These are phyloP conservation scores for Benthosema pterotum DNA, from an alignment of 2,797 vertebrate species.

Conservation along the genomic window DNA sequence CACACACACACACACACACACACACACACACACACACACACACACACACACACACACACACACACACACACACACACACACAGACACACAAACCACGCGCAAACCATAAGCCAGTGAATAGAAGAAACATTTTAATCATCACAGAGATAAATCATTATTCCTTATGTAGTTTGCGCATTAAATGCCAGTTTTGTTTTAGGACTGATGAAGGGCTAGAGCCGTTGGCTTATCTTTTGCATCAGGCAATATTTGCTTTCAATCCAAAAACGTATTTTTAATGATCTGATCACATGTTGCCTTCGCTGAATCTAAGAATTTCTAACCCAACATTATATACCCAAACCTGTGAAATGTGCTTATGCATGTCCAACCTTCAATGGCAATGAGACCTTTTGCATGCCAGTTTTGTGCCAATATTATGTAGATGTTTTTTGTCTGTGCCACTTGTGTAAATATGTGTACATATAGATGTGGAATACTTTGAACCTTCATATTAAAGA, in stretches of 20 bases:
- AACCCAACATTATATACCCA: background rate
- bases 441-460: constrained; percentile 49
- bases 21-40: too few species aligned
- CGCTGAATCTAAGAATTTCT: background rate
- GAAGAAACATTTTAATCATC: constrained; percentile 3
- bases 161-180: constrained; percentile 2
- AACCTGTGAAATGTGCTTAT: constrained; percentile 14
- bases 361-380: constrained; percentile 21
- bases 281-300: constrained; percentile 22
- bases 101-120: background rate
- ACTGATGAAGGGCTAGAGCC: constrained; percentile 41
- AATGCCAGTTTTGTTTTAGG: constrained; percentile 10
- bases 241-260: constrained; percentile 30
- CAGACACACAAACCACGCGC: background rate
- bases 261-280: background rate
- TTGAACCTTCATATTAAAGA: constrained; percentile 42
- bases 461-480: constrained; percentile 46
- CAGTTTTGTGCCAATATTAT: constrained; percentile 44
- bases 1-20: too few species aligned
- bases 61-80: too few species aligned
- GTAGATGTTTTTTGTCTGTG: constrained; percentile 25
- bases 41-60: too few species aligned
- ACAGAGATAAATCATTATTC: background rate
- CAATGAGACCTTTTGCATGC: constrained; percentile 33
- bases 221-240: constrained; percentile 27